Conservation (phyloP, 2,888 invertebrate species). For the Agapetus fuscipes region DNA sequence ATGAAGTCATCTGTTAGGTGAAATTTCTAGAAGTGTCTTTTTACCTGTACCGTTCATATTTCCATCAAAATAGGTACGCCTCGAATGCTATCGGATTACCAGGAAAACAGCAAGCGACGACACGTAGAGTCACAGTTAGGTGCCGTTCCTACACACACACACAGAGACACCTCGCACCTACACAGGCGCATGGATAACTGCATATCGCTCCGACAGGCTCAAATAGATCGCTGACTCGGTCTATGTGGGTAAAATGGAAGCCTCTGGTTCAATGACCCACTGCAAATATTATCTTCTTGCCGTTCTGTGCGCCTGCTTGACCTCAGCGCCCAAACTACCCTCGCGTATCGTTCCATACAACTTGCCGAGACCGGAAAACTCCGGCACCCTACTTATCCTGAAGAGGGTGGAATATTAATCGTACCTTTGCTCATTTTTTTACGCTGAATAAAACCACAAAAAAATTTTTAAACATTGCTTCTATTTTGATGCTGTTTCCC, state of each 20-base stretch:
- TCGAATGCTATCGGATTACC: slow-evolving; percentile 12
- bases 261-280: slow-evolving; percentile 17
- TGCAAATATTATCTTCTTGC: slow-evolving; percentile 14
- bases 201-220: slow-evolving; percentile 11
- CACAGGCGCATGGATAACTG: slow-evolving; percentile 14
- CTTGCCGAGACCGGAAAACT: no score
- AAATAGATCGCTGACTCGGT: slow-evolving; percentile 15
- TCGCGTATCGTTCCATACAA: no score
- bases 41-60: slow-evolving; percentile 5
- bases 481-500: no score
- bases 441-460: no score
- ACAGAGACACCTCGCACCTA: slow-evolving; percentile 3
- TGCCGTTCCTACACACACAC: slow-evolving; percentile 11
- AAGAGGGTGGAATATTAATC: no score
- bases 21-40: no score
- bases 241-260: slow-evolving; percentile 17
- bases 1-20: no score
- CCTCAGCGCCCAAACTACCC: slow-evolving; percentile 2
- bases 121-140: slow-evolving; percentile 12
- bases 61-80: slow-evolving; percentile 9
- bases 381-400: no score
- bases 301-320: slow-evolving; percentile 7
- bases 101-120: slow-evolving; percentile 14
- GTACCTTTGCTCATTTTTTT: no score
- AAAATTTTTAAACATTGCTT: no score